phyloP scores from a whole-genome alignment of 1,140 invertebrate genomes.

The Cherax destructor region DNA sequence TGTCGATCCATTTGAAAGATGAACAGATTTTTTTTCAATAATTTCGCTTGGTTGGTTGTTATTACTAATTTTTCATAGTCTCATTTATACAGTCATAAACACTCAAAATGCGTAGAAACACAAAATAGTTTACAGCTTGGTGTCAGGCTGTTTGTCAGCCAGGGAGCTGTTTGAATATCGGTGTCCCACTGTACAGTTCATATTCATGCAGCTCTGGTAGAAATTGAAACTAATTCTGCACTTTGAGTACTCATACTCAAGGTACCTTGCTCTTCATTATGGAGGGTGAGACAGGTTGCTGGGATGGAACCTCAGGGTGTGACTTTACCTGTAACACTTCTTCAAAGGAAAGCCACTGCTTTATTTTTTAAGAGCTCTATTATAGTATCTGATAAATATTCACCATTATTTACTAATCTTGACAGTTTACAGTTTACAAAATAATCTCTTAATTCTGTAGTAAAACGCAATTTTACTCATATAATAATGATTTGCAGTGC shows the following conservation, averaged over 20 bases:
- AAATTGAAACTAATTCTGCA: neutral
- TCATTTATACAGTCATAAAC: too few relatives aligned
- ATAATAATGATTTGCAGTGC: neutral
- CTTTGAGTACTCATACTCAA: neutral
- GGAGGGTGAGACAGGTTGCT: neutral
- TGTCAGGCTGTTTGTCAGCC: too few relatives aligned
- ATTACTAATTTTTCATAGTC: too few relatives aligned
- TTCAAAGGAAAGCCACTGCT: neutral
- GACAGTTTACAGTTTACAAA: neutral
- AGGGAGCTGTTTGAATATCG: too few relatives aligned
- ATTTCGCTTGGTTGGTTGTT: too few relatives aligned
- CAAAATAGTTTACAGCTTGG: too few relatives aligned
- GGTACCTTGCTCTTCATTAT: neutral
- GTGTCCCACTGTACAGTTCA: too few relatives aligned
- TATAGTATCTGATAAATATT: neutral
- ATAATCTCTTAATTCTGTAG: neutral
- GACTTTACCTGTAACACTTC: neutral
- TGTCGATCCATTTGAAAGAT: too few relatives aligned
- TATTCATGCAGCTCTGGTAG: neutral
- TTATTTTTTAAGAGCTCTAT: neutral
- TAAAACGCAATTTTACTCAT: neutral
- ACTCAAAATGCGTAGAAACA: too few relatives aligned
- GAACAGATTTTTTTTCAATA: too few relatives aligned
- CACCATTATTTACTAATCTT: neutral
- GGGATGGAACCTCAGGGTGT: neutral